These are phyloP conservation scores for Zaprionus bogoriensis DNA, from an alignment of 2,888 invertebrate genomes.

Conservation along the genomic window DNA sequence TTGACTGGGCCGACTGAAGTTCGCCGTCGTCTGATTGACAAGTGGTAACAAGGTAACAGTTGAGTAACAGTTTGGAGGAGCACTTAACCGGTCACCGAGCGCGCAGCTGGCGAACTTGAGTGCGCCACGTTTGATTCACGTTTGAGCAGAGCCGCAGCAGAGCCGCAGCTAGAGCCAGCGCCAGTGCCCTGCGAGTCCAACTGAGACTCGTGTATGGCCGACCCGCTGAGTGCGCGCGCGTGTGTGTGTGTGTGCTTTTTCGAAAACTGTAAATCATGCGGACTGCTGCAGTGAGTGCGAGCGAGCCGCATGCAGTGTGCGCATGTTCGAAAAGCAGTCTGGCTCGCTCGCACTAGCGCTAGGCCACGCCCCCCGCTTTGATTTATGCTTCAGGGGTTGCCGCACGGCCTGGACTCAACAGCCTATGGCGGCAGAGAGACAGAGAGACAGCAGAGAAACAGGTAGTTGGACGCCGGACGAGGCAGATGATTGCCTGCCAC, in stretches of 20 bases:
- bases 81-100: slow-evolving; percentile 66
- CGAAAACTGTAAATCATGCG: slow-evolving; percentile 79
- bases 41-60: slow-evolving; percentile 27
- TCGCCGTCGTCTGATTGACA: slow-evolving; percentile 10
- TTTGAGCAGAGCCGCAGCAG: slow-evolving; percentile 45
- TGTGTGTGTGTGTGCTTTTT: slow-evolving; percentile 44
- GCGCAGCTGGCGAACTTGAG: slow-evolving; percentile 73
- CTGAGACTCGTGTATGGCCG: neutral
- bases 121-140: slow-evolving; percentile 77
- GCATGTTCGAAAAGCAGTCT: slow-evolving; percentile 52
- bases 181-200: slow-evolving; percentile 30
- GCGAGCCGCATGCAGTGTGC: slow-evolving; percentile 39
- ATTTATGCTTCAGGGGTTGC: slow-evolving; percentile 74
- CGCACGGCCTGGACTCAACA: slow-evolving; percentile 62
- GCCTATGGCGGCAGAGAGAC: slow-evolving; percentile 56
- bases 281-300: slow-evolving; percentile 40
- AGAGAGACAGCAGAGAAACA: slow-evolving; percentile 71
- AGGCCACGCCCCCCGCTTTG: slow-evolving; percentile 74
- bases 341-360: slow-evolving; percentile 32
- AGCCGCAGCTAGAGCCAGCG: slow-evolving; percentile 12
- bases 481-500: slow-evolving; percentile 65
- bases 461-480: slow-evolving; percentile 72
- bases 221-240: neutral
- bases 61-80: slow-evolving; percentile 19
- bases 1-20: no score